Evolutionary conservation across 2,797 vertebrate species (phyloP).

Genomic region (Pipistrellus kuhlii): DNA sequence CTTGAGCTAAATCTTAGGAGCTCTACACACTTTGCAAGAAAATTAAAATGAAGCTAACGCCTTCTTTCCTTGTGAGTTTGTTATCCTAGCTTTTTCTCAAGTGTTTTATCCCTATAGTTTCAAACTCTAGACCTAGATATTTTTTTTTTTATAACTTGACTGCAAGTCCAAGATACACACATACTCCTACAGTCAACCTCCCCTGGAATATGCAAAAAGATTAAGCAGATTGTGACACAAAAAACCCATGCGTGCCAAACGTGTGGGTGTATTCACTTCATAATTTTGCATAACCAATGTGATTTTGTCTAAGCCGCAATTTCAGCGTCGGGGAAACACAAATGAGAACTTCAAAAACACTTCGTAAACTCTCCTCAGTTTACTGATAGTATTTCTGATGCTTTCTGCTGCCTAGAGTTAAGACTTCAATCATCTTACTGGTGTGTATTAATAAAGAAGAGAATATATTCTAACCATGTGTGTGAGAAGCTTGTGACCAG

Average conservation of each 20-base stretch:
- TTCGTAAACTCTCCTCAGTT: slow-evolving; percentile 22
- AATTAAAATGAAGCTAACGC: slow-evolving; percentile 54
- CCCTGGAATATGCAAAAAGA: slow-evolving; percentile 61
- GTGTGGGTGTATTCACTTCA: slow-evolving; percentile 67
- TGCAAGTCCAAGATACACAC: slow-evolving; percentile 47
- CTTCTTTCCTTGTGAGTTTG: slow-evolving; percentile 57
- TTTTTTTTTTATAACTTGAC: slow-evolving; percentile 66
- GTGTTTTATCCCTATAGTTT: slow-evolving; percentile 72
- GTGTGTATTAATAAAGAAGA: neutral
- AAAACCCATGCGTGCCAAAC: slow-evolving; percentile 66
- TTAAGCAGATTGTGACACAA: slow-evolving; percentile 75
- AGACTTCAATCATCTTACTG: neutral
- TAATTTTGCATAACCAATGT: slow-evolving; percentile 47
- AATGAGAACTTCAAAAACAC: slow-evolving; percentile 41
- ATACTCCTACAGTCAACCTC: slow-evolving; percentile 69
- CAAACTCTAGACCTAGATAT: slow-evolving; percentile 67
- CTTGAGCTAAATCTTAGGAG: neutral
- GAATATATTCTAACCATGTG: neutral
- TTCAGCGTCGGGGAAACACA: slow-evolving; percentile 51
- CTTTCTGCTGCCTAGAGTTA: slow-evolving; percentile 42
- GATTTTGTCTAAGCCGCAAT: slow-evolving; percentile 62
- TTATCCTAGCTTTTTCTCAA: neutral
- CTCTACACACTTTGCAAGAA: slow-evolving; percentile 46
- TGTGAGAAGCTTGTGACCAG: neutral
- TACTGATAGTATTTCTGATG: slow-evolving; percentile 37